phyloP scores from a whole-genome alignment of 2,888 invertebrate genomes.

The Oscheius sp. region DNA sequence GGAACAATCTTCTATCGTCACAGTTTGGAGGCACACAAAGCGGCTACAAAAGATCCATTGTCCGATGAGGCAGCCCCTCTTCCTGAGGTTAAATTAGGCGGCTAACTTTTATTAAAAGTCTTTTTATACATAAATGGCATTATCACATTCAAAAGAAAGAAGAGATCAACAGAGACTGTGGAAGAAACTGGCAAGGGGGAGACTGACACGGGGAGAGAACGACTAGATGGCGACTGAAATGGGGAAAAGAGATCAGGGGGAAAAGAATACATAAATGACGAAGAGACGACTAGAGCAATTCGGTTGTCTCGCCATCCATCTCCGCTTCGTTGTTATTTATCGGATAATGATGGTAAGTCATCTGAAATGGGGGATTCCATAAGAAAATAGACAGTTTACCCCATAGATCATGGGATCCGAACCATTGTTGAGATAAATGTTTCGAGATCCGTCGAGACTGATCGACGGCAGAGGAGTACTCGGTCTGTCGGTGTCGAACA shows the following conservation, averaged over 20 bases:
- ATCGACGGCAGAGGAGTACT: slow-evolving; percentile 27
- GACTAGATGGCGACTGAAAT: not conserved
- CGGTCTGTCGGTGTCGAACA: slow-evolving; percentile 17
- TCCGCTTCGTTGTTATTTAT: slow-evolving; percentile 23
- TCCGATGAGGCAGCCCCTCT: slow-evolving; percentile 33
- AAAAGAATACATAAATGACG: not conserved
- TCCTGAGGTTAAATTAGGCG: slow-evolving; percentile 33
- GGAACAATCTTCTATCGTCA: slow-evolving; percentile 67
- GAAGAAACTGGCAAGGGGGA: not conserved
- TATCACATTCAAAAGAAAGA: slow-evolving; percentile 13
- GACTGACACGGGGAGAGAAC: not conserved
- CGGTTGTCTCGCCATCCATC: not conserved
- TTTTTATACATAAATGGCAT: not conserved
- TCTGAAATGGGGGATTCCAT: not conserved
- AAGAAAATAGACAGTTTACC: not conserved
- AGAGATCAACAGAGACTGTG: not conserved
- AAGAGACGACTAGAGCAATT: not conserved
- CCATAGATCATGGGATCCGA: slow-evolving; percentile 16
- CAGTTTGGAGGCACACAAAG: slow-evolving; percentile 43
- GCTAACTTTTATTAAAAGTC: slow-evolving; percentile 3
- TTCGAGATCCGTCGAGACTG: slow-evolving; percentile 5
- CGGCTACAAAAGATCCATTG: slow-evolving; percentile 22
- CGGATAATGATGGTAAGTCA: slow-evolving; percentile 9
- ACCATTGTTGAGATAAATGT: not conserved
- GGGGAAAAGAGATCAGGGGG: not conserved